These are phyloP conservation scores for Eclectus roratus DNA, from an alignment of 2,113 vertebrate genomes.

Conservation along the genomic window DNA sequence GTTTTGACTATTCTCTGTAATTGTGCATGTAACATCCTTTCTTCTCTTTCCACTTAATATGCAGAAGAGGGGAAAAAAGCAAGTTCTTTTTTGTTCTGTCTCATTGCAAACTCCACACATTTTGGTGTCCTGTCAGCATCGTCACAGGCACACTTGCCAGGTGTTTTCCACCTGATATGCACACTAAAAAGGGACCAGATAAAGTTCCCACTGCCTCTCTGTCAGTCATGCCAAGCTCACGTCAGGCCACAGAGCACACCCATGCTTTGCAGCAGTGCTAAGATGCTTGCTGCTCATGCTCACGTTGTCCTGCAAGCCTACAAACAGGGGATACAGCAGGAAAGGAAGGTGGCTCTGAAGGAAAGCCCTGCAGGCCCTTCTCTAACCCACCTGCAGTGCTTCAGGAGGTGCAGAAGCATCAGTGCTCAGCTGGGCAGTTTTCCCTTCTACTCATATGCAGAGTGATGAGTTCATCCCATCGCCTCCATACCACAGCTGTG, in stretches of 20 bases:
- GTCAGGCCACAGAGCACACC: background rate
- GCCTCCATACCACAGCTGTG: background rate
- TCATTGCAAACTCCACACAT: background rate
- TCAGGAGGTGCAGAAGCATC: background rate
- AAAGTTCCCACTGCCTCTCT: background rate
- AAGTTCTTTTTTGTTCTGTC: background rate
- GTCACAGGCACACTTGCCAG: background rate
- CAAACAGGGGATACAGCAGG: background rate
- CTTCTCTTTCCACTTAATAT: background rate
- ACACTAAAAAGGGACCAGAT: background rate
- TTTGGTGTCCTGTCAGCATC: background rate
- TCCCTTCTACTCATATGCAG: background rate
- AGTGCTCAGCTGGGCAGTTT: background rate
- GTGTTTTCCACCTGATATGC: background rate
- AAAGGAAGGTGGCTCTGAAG: background rate
- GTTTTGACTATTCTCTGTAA: background rate
- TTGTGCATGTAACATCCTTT: background rate
- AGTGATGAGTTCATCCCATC: background rate
- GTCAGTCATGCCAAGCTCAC: background rate
- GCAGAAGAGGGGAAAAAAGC: background rate
- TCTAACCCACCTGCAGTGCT: background rate
- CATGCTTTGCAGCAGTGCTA: background rate
- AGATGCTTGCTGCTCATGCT: rapidly evolving
- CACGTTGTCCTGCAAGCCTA: background rate
- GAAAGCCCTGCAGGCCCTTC: background rate